phyloP scores from a whole-genome alignment of 2,113 vertebrate genomes.

The Paradoxurus hermaphroditus region DNA sequence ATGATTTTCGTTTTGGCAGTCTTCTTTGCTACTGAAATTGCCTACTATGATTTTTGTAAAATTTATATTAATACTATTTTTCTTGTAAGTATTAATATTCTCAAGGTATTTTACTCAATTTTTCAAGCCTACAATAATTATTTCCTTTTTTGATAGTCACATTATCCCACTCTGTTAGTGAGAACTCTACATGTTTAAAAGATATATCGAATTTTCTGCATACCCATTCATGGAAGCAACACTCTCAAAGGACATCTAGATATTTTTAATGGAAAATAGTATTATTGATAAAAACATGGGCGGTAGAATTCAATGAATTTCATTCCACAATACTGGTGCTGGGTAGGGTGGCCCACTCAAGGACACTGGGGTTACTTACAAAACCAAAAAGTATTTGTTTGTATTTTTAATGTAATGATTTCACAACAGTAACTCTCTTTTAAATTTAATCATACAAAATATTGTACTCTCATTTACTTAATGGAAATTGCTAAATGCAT shows the following conservation, averaged over 20 bases:
- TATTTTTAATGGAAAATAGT: not conserved
- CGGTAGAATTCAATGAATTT: not conserved
- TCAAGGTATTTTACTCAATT: not conserved
- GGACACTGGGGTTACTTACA: not conserved
- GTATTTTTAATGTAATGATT: not conserved
- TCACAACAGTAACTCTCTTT: not conserved
- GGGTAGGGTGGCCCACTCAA: not conserved
- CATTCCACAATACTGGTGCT: not conserved
- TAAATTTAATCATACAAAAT: not conserved
- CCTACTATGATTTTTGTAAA: not conserved
- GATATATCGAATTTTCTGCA: not conserved
- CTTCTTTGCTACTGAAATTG: not conserved
- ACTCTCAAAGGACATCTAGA: not conserved
- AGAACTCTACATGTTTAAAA: not conserved
- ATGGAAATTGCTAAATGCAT: not conserved
- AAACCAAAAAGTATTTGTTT: not conserved
- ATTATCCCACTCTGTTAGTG: not conserved
- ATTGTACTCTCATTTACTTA: not conserved
- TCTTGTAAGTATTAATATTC: not conserved
- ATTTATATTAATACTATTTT: not conserved
- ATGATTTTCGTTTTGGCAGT: not conserved
- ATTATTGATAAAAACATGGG: not conserved
- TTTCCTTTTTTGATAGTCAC: not conserved
- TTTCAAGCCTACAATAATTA: not conserved
- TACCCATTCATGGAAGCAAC: not conserved